phyloP scores from a whole-genome alignment of 2,888 invertebrate species.

The Achlya flavicornis region DNA sequence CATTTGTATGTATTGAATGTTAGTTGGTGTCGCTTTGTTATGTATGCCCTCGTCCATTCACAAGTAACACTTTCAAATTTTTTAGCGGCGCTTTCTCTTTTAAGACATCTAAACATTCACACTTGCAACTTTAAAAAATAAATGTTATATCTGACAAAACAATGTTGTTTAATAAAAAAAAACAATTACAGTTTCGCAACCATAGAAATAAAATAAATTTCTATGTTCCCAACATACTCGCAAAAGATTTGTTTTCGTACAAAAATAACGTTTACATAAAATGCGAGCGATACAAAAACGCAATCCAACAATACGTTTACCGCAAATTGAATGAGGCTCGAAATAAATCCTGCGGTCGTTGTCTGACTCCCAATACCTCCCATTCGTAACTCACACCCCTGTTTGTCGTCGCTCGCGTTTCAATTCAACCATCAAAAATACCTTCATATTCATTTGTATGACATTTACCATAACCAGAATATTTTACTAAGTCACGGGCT shows the following conservation, averaged over 20 bases:
- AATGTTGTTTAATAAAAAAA: slow-evolving; percentile 20
- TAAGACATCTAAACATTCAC: slow-evolving; percentile 37
- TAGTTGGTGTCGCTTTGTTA: slow-evolving; percentile 58
- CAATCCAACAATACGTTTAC: slow-evolving; percentile 77
- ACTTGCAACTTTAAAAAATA: slow-evolving; percentile 22
- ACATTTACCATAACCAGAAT: no score
- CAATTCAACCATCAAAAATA: slow-evolving; percentile 62
- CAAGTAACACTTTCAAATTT: slow-evolving; percentile 68
- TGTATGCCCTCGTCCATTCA: slow-evolving; percentile 60
- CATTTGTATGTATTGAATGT: slow-evolving; percentile 69
- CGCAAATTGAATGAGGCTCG: slow-evolving; percentile 80
- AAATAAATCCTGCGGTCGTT: slow-evolving; percentile 79
- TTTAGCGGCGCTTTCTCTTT: slow-evolving; percentile 64
- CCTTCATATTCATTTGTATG: slow-evolving; percentile 39
- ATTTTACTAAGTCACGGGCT: no score
- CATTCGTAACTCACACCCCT: slow-evolving; percentile 70
- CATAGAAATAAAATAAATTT: no score
- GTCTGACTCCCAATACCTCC: slow-evolving; percentile 73
- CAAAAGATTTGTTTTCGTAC: slow-evolving; percentile 24
- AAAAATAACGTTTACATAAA: slow-evolving; percentile 56
- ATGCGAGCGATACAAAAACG: slow-evolving; percentile 64
- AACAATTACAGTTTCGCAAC: slow-evolving; percentile 1
- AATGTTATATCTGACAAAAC: slow-evolving; percentile 22
- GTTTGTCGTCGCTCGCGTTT: slow-evolving; percentile 69
- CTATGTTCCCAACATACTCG: no score